phyloP scores from a whole-genome alignment of 53 echinoderm and acorn worm species.

The Zoroaster sp. region DNA sequence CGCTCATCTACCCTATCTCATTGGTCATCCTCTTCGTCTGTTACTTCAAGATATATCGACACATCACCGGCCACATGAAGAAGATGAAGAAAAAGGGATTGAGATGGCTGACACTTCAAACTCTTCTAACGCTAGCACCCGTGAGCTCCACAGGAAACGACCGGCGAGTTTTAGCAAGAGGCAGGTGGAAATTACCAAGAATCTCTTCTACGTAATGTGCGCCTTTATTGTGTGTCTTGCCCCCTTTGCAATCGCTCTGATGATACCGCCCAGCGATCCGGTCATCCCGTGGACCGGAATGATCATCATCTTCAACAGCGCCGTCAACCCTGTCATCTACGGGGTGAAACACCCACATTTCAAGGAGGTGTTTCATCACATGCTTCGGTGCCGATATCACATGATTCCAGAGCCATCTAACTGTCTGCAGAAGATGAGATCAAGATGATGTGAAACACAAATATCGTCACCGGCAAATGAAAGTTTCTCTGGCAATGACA shows the following conservation, averaged over 20 bases:
- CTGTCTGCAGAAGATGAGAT: not conserved
- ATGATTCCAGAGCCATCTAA: not conserved
- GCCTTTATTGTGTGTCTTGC: constrained; percentile 21
- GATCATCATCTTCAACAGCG: not conserved
- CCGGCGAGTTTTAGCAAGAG: not conserved
- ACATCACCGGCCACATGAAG: constrained; percentile 43
- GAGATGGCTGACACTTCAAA: not conserved
- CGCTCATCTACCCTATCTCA: constrained; percentile 46
- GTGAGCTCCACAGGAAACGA: not conserved
- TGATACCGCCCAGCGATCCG: not conserved
- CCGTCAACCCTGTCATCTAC: not conserved
- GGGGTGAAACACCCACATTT: not conserved
- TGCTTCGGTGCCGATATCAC: not conserved
- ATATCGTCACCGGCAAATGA: too few relatives aligned
- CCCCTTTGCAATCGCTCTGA: constrained; percentile 6
- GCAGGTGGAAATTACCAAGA: constrained; percentile 31
- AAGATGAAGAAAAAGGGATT: not conserved
- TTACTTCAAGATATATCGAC: constrained; percentile 58
- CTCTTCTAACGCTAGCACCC: not conserved
- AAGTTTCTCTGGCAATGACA: too few relatives aligned
- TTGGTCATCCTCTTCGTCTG: constrained; percentile 52
- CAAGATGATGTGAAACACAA: not conserved
- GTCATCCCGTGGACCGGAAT: not conserved
- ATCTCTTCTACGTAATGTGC: constrained; percentile 28
- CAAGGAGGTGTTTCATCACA: not conserved